Evolutionary conservation across 2,797 vertebrate species (phyloP), one percentile per base, ranked within the genome.

Genomic region (Moxostoma hubbsi): DNA sequence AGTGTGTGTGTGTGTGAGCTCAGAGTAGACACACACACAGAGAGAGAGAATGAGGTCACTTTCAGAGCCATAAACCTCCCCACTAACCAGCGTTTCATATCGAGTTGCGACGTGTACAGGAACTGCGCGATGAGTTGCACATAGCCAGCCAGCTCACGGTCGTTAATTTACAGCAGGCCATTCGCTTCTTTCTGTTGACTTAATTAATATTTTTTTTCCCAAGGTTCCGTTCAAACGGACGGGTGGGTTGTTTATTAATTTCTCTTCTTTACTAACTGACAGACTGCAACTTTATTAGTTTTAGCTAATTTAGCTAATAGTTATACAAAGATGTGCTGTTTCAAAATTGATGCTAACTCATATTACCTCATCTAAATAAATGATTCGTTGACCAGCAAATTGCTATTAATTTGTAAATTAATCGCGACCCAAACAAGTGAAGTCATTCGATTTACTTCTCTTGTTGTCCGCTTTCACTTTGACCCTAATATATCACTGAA

Each of bases 51-150:
- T 9, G 11, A 36, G 61, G 55, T 46, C n/a, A 6, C 62, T 47
- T 10, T 5, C 43, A 72, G 24, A 12, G 24, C 45, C 57, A 47
- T 46, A 67, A 61, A 13, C 46, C 5, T 16, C 47, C 75, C 64
- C 1, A 53, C 4, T 10, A 64, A 18, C 2, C 45, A 7, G 47
- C 58, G 47, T 47, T 45, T 15, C 1, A 6, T n/a, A 47, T 79
- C 15, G n/a, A 8, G 49, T 13, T 88, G 87, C 89, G 89, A 93
- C 92, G 92, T 92, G 85, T 90, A 87, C 90, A 88, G 92, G 92
- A 88, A 88, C 75, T 83, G 45, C 18, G 61, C 65, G 58, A 24
- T 24, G 24, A 24, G 24, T 3, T 24, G 24, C 24, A 2, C 68
- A 57, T 79, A 79, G 54, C 47, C 49, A 24, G 24, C 24, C 24